These are phyloP conservation scores for Heterotilapia buettikoferi DNA, from an alignment of 2,113 vertebrate species.

Conservation along the genomic window DNA sequence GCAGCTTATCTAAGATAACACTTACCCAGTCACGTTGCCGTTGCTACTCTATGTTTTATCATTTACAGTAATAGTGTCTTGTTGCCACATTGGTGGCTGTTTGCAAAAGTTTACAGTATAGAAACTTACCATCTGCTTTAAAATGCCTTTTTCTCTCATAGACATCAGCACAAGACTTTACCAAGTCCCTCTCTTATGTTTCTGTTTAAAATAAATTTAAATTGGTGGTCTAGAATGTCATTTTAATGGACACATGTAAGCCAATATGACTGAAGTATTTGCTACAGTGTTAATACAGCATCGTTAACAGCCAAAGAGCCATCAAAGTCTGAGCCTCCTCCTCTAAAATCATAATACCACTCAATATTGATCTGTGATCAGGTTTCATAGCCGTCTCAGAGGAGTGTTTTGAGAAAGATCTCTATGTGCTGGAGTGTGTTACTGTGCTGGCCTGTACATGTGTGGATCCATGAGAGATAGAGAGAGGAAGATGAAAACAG, in stretches of 20 bases:
- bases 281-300: not conserved
- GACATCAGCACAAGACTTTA: not conserved
- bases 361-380: slow-evolving; percentile 58
- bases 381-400: slow-evolving; percentile 50
- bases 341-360: slow-evolving; percentile 15
- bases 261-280: not conserved
- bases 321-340: not conserved
- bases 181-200: not conserved
- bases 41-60: not conserved
- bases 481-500: not conserved
- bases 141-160: not conserved
- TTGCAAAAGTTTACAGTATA: not conserved
- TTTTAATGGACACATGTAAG: not conserved
- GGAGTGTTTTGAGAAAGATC: slow-evolving; percentile 18
- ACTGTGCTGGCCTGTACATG: not conserved
- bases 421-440: not conserved
- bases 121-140: not conserved
- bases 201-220: not conserved
- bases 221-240: not conserved
- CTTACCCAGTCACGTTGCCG: rapidly evolving
- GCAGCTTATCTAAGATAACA: not conserved
- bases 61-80: not conserved
- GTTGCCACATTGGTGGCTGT: not conserved
- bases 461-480: not conserved
- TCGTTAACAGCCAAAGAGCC: not conserved